Evolutionary conservation across 2,797 vertebrate genomes (phyloP).

Genomic region (Vireo griseus): DNA sequence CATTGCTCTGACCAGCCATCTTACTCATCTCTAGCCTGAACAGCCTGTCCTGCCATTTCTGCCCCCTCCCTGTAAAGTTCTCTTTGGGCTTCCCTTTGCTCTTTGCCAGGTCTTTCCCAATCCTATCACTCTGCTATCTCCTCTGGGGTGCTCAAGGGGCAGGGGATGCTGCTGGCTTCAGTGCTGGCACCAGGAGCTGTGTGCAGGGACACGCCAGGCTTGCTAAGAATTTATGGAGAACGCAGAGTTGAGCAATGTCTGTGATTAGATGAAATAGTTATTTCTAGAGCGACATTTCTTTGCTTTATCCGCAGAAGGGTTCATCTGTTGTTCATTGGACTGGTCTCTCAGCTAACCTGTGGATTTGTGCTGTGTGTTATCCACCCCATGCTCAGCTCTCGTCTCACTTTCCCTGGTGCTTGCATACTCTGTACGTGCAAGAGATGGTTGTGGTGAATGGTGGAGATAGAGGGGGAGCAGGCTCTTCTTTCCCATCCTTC

Average conservation of each 20-base stretch:
- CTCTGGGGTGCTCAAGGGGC: neutral
- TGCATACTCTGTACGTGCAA: accelerated
- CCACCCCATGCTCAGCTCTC: neutral
- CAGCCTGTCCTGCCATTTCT: neutral
- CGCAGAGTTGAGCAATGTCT: neutral
- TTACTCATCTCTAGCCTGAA: neutral
- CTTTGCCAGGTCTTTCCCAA: conserved; percentile 10
- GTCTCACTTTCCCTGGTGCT: accelerated
- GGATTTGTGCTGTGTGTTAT: neutral
- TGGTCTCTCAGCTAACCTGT: neutral
- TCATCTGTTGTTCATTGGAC: neutral
- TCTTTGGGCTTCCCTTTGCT: neutral
- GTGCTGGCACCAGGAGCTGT: neutral
- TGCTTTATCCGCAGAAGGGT: neutral
- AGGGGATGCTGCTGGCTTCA: neutral
- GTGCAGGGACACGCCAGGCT: neutral
- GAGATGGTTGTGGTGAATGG: neutral
- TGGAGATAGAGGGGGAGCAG: neutral
- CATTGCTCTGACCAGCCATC: neutral
- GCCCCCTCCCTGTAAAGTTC: neutral
- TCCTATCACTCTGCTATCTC: accelerated
- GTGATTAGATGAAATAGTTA: accelerated
- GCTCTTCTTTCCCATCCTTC: neutral
- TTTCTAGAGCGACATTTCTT: neutral
- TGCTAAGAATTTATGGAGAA: neutral